phyloP scores from a whole-genome alignment of 2,113 vertebrate genomes.

The Tamias sibiricus region DNA sequence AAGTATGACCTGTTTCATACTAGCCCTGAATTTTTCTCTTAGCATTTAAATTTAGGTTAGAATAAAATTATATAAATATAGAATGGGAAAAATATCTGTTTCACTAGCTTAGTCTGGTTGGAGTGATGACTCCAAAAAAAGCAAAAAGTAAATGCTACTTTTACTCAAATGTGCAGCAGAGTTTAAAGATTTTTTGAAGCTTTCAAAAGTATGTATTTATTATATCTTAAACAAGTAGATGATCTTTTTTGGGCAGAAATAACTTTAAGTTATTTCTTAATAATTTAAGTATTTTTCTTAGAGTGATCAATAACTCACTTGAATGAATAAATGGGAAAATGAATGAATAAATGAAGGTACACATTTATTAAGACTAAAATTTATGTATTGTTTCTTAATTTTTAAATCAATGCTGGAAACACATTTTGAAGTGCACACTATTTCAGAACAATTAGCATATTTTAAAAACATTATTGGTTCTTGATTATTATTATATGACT shows the following conservation, averaged over 20 bases:
- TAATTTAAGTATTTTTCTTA: neutral
- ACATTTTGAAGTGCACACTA: slow-evolving; percentile 54
- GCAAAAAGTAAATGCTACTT: slow-evolving; percentile 49
- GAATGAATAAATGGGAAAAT: slow-evolving; percentile 18
- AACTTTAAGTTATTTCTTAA: neutral
- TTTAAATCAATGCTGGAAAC: neutral
- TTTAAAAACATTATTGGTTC: slow-evolving; percentile 71
- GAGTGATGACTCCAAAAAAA: slow-evolving; percentile 36
- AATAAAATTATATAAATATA: slow-evolving; percentile 45
- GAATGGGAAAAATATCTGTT: slow-evolving; percentile 37
- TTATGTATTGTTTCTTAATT: neutral
- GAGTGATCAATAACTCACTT: neutral
- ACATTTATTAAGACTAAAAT: neutral
- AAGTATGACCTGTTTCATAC: slow-evolving; percentile 66
- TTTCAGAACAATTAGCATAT: slow-evolving; percentile 76
- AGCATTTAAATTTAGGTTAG: slow-evolving; percentile 53
- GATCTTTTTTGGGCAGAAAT: neutral
- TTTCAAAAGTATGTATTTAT: slow-evolving; percentile 56
- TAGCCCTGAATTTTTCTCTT: slow-evolving; percentile 51
- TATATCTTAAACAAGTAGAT: slow-evolving; percentile 13
- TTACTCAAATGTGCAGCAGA: slow-evolving; percentile 29
- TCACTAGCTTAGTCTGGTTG: slow-evolving; percentile 18
- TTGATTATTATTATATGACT: slow-evolving; percentile 63
- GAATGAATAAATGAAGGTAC: neutral
- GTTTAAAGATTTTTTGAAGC: slow-evolving; percentile 42